These are phyloP conservation scores for Ferdinandea cuprea DNA, from an alignment of 2,888 invertebrate genomes.

Conservation along the genomic window DNA sequence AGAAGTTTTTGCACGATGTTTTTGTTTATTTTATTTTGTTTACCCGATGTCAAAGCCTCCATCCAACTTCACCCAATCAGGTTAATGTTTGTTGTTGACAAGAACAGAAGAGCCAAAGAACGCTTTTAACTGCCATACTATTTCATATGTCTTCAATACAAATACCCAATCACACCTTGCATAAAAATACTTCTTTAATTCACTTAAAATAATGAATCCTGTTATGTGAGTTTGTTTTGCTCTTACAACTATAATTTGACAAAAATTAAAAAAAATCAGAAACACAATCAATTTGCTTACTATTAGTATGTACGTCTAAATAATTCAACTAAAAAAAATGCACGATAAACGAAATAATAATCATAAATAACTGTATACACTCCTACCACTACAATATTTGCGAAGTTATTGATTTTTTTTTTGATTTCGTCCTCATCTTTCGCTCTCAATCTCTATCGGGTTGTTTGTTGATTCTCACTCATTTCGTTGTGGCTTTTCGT, in stretches of 20 bases:
- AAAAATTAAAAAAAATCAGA: constrained; percentile 11
- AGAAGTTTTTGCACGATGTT: too few relatives aligned
- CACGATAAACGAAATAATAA: constrained; percentile 5
- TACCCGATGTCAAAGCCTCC: too few relatives aligned
- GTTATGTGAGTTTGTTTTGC: constrained; percentile 22
- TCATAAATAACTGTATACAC: constrained; percentile 17
- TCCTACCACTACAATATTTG: constrained; percentile 18
- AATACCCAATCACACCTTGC: constrained; percentile 15
- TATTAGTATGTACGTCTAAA: constrained; percentile 17
- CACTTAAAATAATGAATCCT: constrained; percentile 35
- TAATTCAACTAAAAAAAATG: constrained; percentile 24
- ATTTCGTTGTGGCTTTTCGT: constrained; percentile 39
- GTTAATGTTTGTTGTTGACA: too few relatives aligned
- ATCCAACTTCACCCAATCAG: too few relatives aligned
- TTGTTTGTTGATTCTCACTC: constrained; percentile 46
- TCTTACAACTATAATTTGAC: constrained; percentile 49
- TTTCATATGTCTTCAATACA: not conserved
- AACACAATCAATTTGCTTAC: constrained; percentile 28
- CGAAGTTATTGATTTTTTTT: constrained; percentile 34
- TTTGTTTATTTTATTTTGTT: too few relatives aligned
- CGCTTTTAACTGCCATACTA: too few relatives aligned
- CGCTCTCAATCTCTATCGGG: constrained; percentile 19
- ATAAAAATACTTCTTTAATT: constrained; percentile 63
- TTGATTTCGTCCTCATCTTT: not conserved
- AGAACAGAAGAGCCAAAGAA: too few relatives aligned